Percentiles rank a stretch among this genome's conserved stretches.
phyloP scores from a whole-genome alignment of 2,797 vertebrate species.

The Xenops minutus region DNA sequence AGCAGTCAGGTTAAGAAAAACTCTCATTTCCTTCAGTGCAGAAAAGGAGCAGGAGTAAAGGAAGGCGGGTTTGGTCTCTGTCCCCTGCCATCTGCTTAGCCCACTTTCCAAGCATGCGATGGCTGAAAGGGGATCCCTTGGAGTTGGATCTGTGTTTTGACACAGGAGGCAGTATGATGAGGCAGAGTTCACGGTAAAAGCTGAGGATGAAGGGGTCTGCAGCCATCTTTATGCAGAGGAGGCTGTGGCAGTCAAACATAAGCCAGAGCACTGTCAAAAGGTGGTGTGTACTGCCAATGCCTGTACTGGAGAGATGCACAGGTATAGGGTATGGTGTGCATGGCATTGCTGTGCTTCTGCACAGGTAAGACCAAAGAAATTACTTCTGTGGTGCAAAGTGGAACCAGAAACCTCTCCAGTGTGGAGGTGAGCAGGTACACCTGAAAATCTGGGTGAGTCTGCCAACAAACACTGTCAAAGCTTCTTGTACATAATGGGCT shows the following conservation, averaged over 20 bases:
- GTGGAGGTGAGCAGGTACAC: not conserved
- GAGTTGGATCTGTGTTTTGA: not conserved
- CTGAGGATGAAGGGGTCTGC: rapidly evolving
- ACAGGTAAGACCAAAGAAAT: not conserved
- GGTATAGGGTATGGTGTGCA: not conserved
- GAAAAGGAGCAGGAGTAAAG: not conserved
- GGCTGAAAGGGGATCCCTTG: not conserved
- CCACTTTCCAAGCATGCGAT: rapidly evolving
- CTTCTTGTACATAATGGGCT: not conserved
- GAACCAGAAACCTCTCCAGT: not conserved
- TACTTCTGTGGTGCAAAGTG: not conserved
- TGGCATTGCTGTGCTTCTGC: not conserved
- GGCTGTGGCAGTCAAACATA: not conserved
- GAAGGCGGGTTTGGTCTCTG: not conserved
- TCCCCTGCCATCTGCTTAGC: not conserved
- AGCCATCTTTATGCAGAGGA: not conserved
- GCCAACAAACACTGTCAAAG: not conserved
- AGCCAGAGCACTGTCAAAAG: not conserved
- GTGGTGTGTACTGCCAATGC: rapidly evolving
- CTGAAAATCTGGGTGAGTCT: not conserved
- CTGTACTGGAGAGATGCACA: not conserved
- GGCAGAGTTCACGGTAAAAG: not conserved
- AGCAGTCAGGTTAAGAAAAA: not conserved
- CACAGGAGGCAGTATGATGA: not conserved
- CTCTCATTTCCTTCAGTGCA: not conserved